phyloP scores from a whole-genome alignment of 2,888 invertebrate species.

The Ernsta delagoae region DNA sequence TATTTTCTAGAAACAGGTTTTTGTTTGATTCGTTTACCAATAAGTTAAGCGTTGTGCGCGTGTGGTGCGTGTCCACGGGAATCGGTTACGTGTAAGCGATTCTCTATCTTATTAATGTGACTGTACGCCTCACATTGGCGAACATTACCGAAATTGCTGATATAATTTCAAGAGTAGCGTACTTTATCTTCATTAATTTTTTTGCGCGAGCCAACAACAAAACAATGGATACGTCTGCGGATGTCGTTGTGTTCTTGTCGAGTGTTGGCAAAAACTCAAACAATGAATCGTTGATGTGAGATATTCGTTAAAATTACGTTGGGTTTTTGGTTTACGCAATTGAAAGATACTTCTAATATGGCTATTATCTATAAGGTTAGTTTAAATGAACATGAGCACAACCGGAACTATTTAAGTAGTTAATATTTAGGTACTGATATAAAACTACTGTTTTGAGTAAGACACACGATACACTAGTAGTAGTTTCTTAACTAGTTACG shows the following conservation, averaged over 20 bases:
- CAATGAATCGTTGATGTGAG: conserved; percentile 29
- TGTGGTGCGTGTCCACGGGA: conserved; percentile 18
- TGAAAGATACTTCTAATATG: not conserved
- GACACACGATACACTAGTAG: not conserved
- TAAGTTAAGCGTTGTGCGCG: conserved; percentile 18
- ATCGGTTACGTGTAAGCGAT: not conserved
- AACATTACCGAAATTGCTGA: conserved; percentile 20
- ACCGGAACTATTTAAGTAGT: too few relatives aligned
- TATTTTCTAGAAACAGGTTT: conserved; percentile 33
- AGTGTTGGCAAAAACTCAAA: conserved; percentile 22
- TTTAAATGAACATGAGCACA: not conserved
- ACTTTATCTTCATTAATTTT: conserved; percentile 37
- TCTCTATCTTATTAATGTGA: conserved; percentile 5
- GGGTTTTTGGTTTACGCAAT: not conserved
- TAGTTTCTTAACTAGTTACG: not conserved
- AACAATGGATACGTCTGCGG: conserved; percentile 23
- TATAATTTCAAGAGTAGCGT: conserved; percentile 22
- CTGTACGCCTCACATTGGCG: conserved; percentile 19
- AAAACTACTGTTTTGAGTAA: not conserved
- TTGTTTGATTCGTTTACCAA: conserved; percentile 17
- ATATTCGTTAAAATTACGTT: conserved; percentile 17
- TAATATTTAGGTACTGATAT: too few relatives aligned
- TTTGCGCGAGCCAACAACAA: conserved; percentile 8
- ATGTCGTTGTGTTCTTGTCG: conserved; percentile 17
- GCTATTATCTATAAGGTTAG: not conserved